Evolutionary conservation across 2,888 invertebrate species (phyloP).

Genomic region (Zootermopsis nevadensis): DNA sequence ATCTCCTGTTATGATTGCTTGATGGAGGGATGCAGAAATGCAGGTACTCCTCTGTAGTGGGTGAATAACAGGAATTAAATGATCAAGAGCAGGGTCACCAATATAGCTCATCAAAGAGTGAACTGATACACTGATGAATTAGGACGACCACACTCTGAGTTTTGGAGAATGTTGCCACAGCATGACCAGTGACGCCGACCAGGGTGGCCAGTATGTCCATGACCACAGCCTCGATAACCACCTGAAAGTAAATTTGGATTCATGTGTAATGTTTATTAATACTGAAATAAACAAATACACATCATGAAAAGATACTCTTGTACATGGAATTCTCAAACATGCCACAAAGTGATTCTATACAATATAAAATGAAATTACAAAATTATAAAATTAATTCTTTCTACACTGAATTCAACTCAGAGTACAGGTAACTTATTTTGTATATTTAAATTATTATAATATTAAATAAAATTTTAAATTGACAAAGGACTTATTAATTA

Average conservation of each 20-base stretch:
- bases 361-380: too few relatives aligned
- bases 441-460: too few relatives aligned
- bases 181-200: slow-evolving; percentile 87
- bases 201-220: slow-evolving; percentile 84
- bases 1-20: too few relatives aligned
- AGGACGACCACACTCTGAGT: slow-evolving; percentile 70
- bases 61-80: not conserved
- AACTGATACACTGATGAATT: slow-evolving; percentile 68
- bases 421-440: too few relatives aligned
- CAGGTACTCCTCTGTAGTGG: not conserved
- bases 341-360: too few relatives aligned
- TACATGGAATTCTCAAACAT: not conserved
- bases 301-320: not conserved
- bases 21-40: too few relatives aligned
- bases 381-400: too few relatives aligned
- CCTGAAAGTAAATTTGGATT: slow-evolving; percentile 55
- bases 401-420: too few relatives aligned
- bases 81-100: not conserved
- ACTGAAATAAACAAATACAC: too few relatives aligned
- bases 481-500: too few relatives aligned
- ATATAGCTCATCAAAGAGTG: slow-evolving; percentile 62
- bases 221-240: slow-evolving; percentile 76
- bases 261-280: too few relatives aligned
- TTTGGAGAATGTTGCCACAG: slow-evolving; percentile 74
- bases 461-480: too few relatives aligned